Evolutionary conservation across 2,113 vertebrate species (phyloP), one percentile per base, ranked within the genome.

Genomic region (Numida meleagris): DNA sequence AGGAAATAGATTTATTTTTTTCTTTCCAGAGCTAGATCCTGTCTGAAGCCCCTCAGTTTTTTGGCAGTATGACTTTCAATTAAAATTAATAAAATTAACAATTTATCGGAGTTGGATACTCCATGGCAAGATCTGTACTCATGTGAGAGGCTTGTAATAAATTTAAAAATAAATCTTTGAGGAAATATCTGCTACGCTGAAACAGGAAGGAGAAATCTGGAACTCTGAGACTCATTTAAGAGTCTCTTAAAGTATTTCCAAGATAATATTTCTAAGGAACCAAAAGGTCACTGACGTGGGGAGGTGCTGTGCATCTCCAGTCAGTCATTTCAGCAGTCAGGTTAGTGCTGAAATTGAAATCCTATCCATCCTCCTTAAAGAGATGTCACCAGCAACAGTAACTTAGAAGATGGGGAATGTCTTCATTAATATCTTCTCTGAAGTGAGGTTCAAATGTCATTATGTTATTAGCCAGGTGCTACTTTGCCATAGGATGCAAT

Each of bases 351-450:
- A 90, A 63, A 93, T 94, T 48, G 88, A 96, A 96, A 96, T 93
- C 62, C 92, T 83, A 92, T 94, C 94, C 57, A 83, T 96, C 91
- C 83, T 96, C 33, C 31, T 96, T 91, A 82, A 17, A 34, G 46
- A 92, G 86, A 75, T 94, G 62, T 61, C 93, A 96, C 96, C 96
- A 91, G 96, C 96, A 95, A 48, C 48, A 48, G 84, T 92, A 94
- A 95, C 86, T 86, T 85, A 87, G 42, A 84, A 94, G 71, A 51
- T 58, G 53, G 79, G 27, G 57, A 85, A 62, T 77, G 79, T 95
- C 95, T 94, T 96, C 80, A 95, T 96, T 96, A 95, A 96, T 91
- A 90, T 75, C 45, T n/a, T 14, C 19, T 40, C 42, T 76, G 88
- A 84, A 82, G 53, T 57, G 65, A 24, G 51, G 16, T 95, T 94